Percentiles rank a stretch among this genome's conserved stretches.
Conservation (phyloP, 2,797 vertebrate genomes). For the Chaetodon trifasciatus region DNA sequence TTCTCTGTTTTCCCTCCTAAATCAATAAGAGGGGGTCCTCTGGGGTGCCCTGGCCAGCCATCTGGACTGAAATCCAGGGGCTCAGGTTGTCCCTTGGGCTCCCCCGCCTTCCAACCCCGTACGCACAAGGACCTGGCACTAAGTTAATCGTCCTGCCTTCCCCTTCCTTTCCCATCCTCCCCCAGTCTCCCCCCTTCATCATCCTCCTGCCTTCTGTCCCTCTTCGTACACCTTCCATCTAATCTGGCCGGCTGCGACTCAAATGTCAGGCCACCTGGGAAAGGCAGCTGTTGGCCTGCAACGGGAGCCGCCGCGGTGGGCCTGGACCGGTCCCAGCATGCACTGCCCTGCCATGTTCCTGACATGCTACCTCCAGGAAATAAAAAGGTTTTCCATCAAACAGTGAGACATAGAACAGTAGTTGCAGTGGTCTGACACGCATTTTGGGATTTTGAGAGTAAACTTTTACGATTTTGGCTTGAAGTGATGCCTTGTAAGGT, state of each 20-base stretch:
- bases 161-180: slow-evolving; percentile 71
- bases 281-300: slow-evolving; percentile 94
- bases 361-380: slow-evolving; percentile 50
- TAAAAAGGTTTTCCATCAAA: slow-evolving; percentile 31
- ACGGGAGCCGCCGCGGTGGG: slow-evolving; percentile 83
- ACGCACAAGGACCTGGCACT: slow-evolving; percentile 86
- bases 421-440: not conserved
- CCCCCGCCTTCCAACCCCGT: slow-evolving; percentile 66
- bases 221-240: slow-evolving; percentile 92
- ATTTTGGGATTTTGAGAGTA: not conserved
- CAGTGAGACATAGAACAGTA: not conserved
- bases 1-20: slow-evolving; percentile 82
- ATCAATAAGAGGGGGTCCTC: slow-evolving; percentile 83
- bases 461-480: not conserved
- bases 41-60: slow-evolving; percentile 77
- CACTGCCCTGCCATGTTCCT: slow-evolving; percentile 42
- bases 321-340: slow-evolving; percentile 74
- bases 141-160: slow-evolving; percentile 88
- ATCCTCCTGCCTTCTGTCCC: slow-evolving; percentile 84
- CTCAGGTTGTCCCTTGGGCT: slow-evolving; percentile 92
- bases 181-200: slow-evolving; percentile 62
- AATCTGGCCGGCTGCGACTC: slow-evolving; percentile 90
- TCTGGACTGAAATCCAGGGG: slow-evolving; percentile 86
- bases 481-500: not conserved
- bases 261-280: slow-evolving; percentile 99